Evolutionary conservation across 2,113 vertebrate species (phyloP).

Genomic region (Dasyornis broadbenti): DNA sequence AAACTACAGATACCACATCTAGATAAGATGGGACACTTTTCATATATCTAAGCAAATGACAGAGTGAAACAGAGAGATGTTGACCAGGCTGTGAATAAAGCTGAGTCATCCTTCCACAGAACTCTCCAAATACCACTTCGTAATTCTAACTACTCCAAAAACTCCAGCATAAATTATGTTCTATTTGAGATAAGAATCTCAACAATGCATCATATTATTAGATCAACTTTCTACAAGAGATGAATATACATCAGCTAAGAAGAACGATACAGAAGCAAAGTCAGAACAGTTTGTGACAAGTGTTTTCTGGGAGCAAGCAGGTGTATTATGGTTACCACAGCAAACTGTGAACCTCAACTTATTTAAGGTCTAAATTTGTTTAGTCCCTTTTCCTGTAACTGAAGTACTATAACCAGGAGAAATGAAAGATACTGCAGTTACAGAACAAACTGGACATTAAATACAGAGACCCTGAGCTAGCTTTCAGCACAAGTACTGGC

Average conservation of each 20-base stretch:
- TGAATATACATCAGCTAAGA: not conserved
- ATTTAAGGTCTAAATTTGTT: not conserved
- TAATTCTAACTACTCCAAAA: not conserved
- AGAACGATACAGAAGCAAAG: not conserved
- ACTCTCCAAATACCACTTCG: not conserved
- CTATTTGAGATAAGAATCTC: not conserved
- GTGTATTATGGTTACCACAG: not conserved
- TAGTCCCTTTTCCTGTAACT: not conserved
- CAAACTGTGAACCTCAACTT: not conserved
- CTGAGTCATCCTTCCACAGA: slow-evolving; percentile 9
- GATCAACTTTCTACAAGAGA: not conserved
- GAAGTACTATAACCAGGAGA: not conserved
- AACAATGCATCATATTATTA: not conserved
- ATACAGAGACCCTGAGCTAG: not conserved
- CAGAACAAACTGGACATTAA: not conserved
- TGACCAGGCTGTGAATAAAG: not conserved
- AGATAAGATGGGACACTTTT: not conserved
- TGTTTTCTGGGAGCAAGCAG: not conserved
- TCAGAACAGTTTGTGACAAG: not conserved
- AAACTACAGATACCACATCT: not conserved
- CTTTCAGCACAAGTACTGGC: not conserved
- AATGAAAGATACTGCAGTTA: not conserved
- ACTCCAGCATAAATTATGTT: not conserved
- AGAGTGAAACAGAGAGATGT: not conserved
- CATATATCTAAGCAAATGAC: not conserved